Evolutionary conservation across 2,888 invertebrate species (phyloP).

Genomic region (Malthinus seriepunctatus): DNA sequence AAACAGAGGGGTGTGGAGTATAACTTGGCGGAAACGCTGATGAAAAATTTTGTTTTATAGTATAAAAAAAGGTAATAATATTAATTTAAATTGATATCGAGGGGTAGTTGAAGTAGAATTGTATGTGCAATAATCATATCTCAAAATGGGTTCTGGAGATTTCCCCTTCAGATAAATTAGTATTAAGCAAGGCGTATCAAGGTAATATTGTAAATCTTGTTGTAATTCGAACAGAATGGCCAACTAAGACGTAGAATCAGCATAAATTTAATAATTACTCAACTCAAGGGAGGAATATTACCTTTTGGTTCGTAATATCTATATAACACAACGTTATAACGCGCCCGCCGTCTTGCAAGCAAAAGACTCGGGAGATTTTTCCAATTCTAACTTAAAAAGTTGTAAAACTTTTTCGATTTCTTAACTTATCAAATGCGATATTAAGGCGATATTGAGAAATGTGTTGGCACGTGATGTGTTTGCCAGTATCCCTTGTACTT

Average conservation of each 20-base stretch:
- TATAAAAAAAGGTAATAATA: neutral
- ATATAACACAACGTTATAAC: constrained; percentile 26
- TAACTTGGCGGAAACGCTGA: too few relatives aligned
- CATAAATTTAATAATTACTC: constrained; percentile 59
- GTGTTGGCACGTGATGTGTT: constrained; percentile 43
- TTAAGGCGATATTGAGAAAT: constrained; percentile 44
- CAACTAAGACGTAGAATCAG: constrained; percentile 59
- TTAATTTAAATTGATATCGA: constrained; percentile 13
- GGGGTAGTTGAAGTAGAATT: constrained; percentile 15
- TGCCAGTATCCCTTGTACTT: constrained; percentile 27
- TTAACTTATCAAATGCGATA: constrained; percentile 43
- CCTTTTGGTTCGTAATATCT: constrained; percentile 27
- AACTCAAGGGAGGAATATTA: constrained; percentile 47
- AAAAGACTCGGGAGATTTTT: constrained; percentile 6
- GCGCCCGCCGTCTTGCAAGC: neutral
- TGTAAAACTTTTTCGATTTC: constrained; percentile 42
- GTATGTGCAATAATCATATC: constrained; percentile 50
- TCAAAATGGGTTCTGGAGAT: constrained; percentile 41
- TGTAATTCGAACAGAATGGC: constrained; percentile 55
- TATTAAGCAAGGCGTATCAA: constrained; percentile 56
- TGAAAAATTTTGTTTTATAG: too few relatives aligned
- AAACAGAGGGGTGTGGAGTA: too few relatives aligned
- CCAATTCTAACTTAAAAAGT: constrained; percentile 12
- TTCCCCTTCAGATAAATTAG: constrained; percentile 54
- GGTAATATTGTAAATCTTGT: constrained; percentile 59